Base-by-base conservation (phyloP, 2,888 invertebrate species). In the Drosophila meridionalis region DNA sequence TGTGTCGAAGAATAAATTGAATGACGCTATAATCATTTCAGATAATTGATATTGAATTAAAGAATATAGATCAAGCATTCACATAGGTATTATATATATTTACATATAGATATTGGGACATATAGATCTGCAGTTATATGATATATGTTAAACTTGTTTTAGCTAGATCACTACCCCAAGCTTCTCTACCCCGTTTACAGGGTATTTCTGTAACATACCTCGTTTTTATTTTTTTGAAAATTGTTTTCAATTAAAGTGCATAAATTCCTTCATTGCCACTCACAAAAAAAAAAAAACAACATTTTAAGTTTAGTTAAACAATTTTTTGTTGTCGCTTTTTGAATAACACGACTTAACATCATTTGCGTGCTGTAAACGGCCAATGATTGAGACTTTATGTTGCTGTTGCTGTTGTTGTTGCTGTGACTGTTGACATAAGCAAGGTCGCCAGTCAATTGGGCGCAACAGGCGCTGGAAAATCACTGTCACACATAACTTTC, bases 231-330 rank as follows among this genome's bases (percentile, higher is more conserved):
- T 36, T 45, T 58, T 64, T 65, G 52, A 71, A 80, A 78, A 78
- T 71, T 73, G 73, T 59, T 64, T 76, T 76, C 85, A 87, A 85
- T 85, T 87, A 82, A 85, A 85, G 80, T 85, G 87, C 87, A 85
- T 87, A 87, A 87, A 82, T 85, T 87, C 73, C 80, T 66, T 75
- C 85, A 85, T 84, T 87, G 85, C 61, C 84, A 80, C 48, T 58
- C 69, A 63, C 56, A 72, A 68, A 58, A 60, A 47, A 7, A 30
- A 30, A 32, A 50, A 32, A 32, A 50, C n/a, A 50, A 6, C 32
- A 76, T 57, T 71, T 69, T 38, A 53, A 76, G 63, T 74, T 73
- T 73, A 50, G 56, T 70, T 65, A 69, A 74, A 77, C 66, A 62
- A 68, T 77, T 52, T 36, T 73, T 47, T 50, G 66, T 69, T 77